phyloP scores from a whole-genome alignment of 2,888 invertebrate genomes.

The Microdon myrmicae region DNA sequence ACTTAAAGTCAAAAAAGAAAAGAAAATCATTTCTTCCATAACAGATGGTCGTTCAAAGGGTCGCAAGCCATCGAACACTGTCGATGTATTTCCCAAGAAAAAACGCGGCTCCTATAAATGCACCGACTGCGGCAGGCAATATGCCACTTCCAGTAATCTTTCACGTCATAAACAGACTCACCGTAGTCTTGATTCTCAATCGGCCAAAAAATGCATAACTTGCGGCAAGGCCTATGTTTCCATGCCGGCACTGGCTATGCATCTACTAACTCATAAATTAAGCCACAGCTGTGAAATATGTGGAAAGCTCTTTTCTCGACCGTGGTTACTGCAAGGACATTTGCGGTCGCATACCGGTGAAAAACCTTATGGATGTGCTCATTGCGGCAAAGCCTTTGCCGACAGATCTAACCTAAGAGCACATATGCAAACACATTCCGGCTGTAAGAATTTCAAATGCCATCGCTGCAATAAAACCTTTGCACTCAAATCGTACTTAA shows the following conservation, averaged over 20 bases:
- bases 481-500: conserved; percentile 93
- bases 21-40: conserved; percentile 61
- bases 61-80: conserved; percentile 55
- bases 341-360: conserved; percentile 91
- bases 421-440: conserved; percentile 94
- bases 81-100: conserved; percentile 56
- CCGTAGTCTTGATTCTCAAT: conserved; percentile 91
- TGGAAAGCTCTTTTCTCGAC: conserved; percentile 93
- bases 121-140: conserved; percentile 88
- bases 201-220: conserved; percentile 93
- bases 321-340: conserved; percentile 92
- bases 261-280: conserved; percentile 90
- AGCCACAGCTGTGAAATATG: conserved; percentile 92
- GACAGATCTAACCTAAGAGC: conserved; percentile 93
- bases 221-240: conserved; percentile 97
- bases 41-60: conserved; percentile 63
- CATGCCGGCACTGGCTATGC: conserved; percentile 97
- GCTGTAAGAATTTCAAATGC: conserved; percentile 90
- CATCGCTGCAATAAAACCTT: conserved; percentile 88
- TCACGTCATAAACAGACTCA: conserved; percentile 93
- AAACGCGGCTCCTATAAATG: conserved; percentile 75
- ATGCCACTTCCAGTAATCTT: conserved; percentile 90
- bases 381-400: conserved; percentile 94
- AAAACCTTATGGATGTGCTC: conserved; percentile 93
- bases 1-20: conserved; percentile 40